A percentile compares a stretch with the other conserved stretches of the same genome.
phyloP scores from a whole-genome alignment of 2,797 vertebrate genomes.

The Galagoides demidoff region DNA sequence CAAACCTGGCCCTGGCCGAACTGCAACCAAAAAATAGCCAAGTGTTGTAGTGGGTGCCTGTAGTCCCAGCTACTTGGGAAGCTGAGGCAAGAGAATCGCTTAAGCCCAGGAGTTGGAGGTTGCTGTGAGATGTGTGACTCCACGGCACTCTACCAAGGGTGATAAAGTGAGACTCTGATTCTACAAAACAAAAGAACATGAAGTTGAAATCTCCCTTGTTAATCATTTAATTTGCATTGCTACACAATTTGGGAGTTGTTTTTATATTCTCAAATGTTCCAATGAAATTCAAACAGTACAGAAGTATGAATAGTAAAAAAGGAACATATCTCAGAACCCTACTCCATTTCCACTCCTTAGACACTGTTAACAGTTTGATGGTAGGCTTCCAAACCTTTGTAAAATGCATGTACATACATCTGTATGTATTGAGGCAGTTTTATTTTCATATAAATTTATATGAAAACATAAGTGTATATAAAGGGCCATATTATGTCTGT shows the following conservation, averaged over 20 bases:
- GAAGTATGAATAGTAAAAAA: conserved; percentile 26
- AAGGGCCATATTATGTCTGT: neutral
- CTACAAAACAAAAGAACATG: neutral
- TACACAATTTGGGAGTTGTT: neutral
- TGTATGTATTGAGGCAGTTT: conserved; percentile 14
- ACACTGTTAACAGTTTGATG: conserved; percentile 16
- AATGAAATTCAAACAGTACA: conserved; percentile 20
- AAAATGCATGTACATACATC: neutral
- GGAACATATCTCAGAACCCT: neutral
- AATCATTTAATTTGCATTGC: conserved; percentile 37
- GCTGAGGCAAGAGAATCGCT: no score
- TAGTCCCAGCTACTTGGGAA: no score
- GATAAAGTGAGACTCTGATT: no score
- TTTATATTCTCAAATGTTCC: conserved; percentile 39
- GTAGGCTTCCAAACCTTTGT: conserved; percentile 9
- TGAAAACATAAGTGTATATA: no score
- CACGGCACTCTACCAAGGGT: no score
- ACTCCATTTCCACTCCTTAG: neutral
- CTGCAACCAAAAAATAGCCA: no score
- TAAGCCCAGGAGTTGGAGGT: no score
- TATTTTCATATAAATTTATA: conserved; percentile 26
- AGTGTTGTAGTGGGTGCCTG: no score
- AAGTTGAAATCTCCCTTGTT: conserved; percentile 34
- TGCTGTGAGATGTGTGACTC: no score
- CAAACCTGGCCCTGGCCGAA: no score